These are phyloP conservation scores for Parauchenoglanis punctatus DNA, from an alignment of 2,797 vertebrate genomes.

Conservation along the genomic window DNA sequence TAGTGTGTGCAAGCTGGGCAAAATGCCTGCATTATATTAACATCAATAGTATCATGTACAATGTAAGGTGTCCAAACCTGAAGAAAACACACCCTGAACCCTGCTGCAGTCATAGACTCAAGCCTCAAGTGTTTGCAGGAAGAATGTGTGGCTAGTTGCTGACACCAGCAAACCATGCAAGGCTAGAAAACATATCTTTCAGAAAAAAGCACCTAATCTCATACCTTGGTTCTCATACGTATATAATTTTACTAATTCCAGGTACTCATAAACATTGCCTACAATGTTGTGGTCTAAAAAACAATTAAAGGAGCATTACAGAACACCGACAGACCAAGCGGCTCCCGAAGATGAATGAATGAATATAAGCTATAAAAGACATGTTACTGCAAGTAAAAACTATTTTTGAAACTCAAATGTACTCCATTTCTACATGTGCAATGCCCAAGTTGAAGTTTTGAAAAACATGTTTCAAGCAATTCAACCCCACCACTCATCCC, in stretches of 20 bases:
- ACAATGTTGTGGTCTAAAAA: neutral
- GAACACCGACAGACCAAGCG: neutral
- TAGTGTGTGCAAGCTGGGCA: neutral
- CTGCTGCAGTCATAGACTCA: neutral
- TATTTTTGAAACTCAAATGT: neutral
- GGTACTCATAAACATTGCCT: neutral
- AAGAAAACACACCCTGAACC: neutral
- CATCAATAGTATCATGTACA: too few species aligned
- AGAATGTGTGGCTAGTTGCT: constrained; percentile 37
- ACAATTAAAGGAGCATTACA: neutral
- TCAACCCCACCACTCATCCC: neutral
- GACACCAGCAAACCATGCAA: constrained; percentile 25
- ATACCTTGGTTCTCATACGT: constrained; percentile 3
- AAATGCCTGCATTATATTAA: neutral
- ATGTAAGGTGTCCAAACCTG: neutral
- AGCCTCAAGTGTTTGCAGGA: constrained; percentile 40
- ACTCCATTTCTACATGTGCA: neutral
- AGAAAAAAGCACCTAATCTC: neutral
- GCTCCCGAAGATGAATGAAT: neutral
- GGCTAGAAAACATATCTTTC: neutral
- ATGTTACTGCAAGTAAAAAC: neutral
- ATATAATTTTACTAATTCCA: constrained; percentile 26
- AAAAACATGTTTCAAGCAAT: neutral
- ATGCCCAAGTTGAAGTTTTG: neutral
- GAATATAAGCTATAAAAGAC: neutral